Conservation (phyloP, 2,797 vertebrate species). For the Bothrops alternatus region DNA sequence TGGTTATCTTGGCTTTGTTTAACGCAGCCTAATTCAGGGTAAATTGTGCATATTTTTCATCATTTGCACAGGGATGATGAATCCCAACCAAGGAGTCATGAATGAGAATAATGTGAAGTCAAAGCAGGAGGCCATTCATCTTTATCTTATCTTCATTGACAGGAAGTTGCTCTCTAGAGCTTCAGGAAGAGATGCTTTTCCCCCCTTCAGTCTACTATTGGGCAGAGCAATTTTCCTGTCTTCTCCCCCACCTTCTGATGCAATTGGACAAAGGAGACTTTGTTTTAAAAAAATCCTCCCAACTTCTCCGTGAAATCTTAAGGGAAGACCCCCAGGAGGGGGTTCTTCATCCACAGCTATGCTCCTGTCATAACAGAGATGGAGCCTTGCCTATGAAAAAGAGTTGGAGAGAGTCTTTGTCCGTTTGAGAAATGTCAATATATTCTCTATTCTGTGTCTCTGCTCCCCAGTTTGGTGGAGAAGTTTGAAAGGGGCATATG, state of each 20-base stretch:
- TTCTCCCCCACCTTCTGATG: neutral
- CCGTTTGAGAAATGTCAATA: neutral
- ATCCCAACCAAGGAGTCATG: neutral
- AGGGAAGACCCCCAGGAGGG: neutral
- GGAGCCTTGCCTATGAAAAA: neutral
- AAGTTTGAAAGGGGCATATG: neutral
- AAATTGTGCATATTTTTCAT: neutral
- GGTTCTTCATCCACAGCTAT: neutral
- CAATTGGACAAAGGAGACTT: neutral
- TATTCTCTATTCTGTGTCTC: neutral
- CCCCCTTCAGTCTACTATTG: fast-evolving
- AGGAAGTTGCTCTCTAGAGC: neutral
- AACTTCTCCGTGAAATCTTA: neutral
- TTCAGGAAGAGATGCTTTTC: neutral
- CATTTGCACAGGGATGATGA: neutral
- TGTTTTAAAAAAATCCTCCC: neutral
- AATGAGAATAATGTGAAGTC: neutral
- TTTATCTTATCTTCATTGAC: neutral
- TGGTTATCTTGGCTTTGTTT: too few relatives aligned
- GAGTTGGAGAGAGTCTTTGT: neutral
- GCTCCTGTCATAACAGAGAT: neutral
- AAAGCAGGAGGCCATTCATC: neutral
- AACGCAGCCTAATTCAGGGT: neutral
- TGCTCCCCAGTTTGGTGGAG: neutral
- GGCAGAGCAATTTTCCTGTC: neutral